phyloP scores from a whole-genome alignment of 2,797 vertebrate genomes.

The Arctocebus calabarensis region DNA sequence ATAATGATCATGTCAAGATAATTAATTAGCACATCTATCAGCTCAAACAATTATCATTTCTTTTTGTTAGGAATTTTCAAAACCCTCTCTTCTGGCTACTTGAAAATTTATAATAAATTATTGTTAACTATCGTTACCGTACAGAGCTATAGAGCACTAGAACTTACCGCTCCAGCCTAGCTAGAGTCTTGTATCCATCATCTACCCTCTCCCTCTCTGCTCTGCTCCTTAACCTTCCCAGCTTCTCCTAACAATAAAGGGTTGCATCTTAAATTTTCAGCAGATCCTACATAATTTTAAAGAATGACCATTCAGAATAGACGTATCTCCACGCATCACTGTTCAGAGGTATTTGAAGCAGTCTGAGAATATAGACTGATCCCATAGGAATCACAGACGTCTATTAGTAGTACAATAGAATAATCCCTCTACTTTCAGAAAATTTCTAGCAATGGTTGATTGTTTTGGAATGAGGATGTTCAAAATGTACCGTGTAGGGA shows the following conservation, averaged over 20 bases:
- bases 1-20: background rate
- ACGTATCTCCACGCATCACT: background rate
- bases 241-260: background rate
- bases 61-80: background rate
- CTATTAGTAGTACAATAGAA: background rate
- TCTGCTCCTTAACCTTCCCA: background rate
- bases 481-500: background rate
- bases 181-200: background rate
- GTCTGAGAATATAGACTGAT: background rate
- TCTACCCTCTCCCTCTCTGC: background rate
- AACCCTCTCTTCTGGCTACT: background rate
- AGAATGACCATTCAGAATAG: background rate
- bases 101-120: background rate
- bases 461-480: background rate
- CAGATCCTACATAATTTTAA: background rate
- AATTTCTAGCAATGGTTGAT: background rate
- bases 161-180: background rate
- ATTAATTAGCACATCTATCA: background rate
- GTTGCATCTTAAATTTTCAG: constrained; percentile 7
- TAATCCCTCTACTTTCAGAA: background rate
- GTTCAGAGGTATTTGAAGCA: background rate
- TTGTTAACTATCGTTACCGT: background rate
- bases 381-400: background rate
- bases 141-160: background rate
- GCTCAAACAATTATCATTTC: background rate